Evolutionary conservation across 1,140 invertebrate species (phyloP), one percentile per base, ranked within the genome.

Genomic region (Lanistes nyassanus): DNA sequence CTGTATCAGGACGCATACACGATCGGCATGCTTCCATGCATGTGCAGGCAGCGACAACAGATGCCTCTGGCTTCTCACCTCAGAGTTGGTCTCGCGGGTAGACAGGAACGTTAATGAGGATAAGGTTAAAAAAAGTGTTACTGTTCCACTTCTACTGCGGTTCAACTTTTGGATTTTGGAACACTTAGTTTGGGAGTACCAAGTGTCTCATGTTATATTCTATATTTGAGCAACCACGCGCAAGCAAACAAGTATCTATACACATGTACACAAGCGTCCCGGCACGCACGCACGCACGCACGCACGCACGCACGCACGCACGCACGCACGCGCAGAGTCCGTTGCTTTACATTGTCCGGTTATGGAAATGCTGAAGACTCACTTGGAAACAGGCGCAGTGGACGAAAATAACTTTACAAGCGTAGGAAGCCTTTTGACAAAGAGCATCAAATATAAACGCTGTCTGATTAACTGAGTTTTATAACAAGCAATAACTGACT

Each of bases 241-340:
- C 36, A 60, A 5, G 29, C 39, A 70, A 5, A 70, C 39, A 70
- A 6, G 55, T 29, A 70, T 21, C 53, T 9, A 58, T 19, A 58
- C 53, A 53, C 69, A 26, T 53, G 26, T 31, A 29, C 42, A 29
- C 42, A 51, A 16, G 21, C 23, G 23, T 31, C 1, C 53, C 23
- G 31, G 21, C 66, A 26, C 42, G 21, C 39, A 47, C 68, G 34
- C 68, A 3, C 47, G 16, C 42, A 53, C 42, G 23, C 42, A 55
- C 13, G 23, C n/a, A 60, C 34, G 34, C 51, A 16, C 68, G 34
- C 68, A 55, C 68, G 26, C 51, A 55, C 68, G 23, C 47, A 70
- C 65, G 23, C 65, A 67, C 65, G 23, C 65, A 67, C 65, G 23
- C 34, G 3, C 13, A 65, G 13, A 65, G 13, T 21, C 34, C 34